A percentile compares a stretch with the other conserved stretches of the same genome.
Evolutionary conservation across 2,113 vertebrate genomes (phyloP).

Genomic region (Rhinolophus sinicus): DNA sequence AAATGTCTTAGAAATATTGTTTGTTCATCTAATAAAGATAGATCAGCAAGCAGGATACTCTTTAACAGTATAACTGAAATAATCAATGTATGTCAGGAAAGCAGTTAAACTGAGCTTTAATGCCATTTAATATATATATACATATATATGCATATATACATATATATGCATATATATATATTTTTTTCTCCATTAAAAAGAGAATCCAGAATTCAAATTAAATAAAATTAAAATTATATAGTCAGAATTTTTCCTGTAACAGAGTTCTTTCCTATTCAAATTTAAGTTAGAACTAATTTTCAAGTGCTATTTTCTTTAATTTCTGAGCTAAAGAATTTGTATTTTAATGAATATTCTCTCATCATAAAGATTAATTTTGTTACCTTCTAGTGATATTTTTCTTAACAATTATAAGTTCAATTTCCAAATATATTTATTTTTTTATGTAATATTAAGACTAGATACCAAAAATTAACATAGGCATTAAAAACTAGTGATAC

Average conservation of each 20-base stretch:
- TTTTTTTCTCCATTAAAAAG: neutral
- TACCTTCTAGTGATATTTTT: neutral
- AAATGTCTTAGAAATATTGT: neutral
- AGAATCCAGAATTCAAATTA: neutral
- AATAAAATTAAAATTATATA: neutral
- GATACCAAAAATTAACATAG: neutral
- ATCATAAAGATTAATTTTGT: neutral
- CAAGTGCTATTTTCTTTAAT: neutral
- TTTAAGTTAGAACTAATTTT: constrained; percentile 33
- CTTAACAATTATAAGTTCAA: neutral
- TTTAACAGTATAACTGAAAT: neutral
- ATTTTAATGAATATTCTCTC: constrained; percentile 30
- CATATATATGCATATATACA: too few species aligned
- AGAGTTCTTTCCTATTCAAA: neutral
- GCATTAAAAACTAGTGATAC: neutral
- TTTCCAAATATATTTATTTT: constrained; percentile 29
- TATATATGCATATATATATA: too few species aligned
- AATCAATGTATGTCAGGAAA: neutral
- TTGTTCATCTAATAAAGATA: neutral
- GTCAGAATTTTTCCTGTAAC: neutral
- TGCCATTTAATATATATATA: neutral
- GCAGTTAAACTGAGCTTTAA: neutral
- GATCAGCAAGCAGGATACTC: neutral
- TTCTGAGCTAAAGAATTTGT: neutral
- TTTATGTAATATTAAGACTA: neutral